Percentiles rank a stretch among this genome's conserved stretches.
Conservation (phyloP, 2,888 invertebrate genomes). For the Dynastes tityus region DNA sequence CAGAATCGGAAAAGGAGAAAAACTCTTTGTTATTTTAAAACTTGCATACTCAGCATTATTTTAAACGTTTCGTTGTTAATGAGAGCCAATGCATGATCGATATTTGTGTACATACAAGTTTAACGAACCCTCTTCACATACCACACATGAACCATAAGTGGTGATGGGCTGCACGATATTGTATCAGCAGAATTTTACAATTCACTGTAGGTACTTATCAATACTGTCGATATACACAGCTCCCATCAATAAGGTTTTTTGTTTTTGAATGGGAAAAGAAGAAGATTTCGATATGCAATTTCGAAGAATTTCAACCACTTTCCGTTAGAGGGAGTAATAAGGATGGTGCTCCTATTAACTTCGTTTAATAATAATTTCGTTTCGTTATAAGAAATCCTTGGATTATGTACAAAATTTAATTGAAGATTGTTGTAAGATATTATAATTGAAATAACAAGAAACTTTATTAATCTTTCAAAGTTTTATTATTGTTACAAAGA, state of each 20-base stretch:
- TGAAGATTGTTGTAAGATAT: too few relatives aligned
- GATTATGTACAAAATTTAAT: too few relatives aligned
- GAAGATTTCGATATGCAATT: background rate
- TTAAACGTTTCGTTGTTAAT: constrained; percentile 25
- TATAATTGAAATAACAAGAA: too few relatives aligned
- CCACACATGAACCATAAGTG: background rate
- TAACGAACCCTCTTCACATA: constrained; percentile 21
- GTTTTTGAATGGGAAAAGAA: background rate
- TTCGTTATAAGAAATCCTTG: too few relatives aligned
- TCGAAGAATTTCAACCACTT: background rate
- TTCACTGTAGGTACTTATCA: too few relatives aligned
- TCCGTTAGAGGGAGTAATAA: background rate
- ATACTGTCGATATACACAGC: constrained; percentile 1
- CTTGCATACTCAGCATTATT: constrained; percentile 36
- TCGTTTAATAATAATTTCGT: too few relatives aligned
- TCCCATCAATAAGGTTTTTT: background rate
- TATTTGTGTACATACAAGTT: constrained; percentile 29
- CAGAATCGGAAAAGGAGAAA: constrained; percentile 9
- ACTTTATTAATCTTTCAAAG: too few relatives aligned
- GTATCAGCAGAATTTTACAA: constrained; percentile 1
- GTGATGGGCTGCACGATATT: background rate
- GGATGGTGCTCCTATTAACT: too few relatives aligned
- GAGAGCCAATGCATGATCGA: constrained; percentile 28
- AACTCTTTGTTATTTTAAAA: constrained; percentile 14
- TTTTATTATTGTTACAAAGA: too few relatives aligned